These are phyloP conservation scores for Onychostoma macrolepis DNA, from an alignment of 2,113 vertebrate species.

Conservation along the genomic window DNA sequence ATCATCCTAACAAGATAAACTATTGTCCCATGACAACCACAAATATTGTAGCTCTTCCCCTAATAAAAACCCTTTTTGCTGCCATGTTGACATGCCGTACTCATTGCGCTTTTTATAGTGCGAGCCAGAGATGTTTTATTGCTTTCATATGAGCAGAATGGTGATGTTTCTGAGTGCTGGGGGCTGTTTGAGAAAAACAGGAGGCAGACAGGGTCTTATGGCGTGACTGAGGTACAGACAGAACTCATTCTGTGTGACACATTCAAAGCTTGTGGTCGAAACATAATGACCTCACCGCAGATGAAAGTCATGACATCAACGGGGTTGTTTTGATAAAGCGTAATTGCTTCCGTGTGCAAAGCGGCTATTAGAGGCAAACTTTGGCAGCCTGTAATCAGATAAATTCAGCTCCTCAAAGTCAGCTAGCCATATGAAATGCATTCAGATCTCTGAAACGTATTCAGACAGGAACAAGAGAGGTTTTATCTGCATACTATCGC, in stretches of 20 bases:
- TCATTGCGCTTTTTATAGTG: slow-evolving; percentile 22
- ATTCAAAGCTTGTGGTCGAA: slow-evolving; percentile 59
- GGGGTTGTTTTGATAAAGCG: slow-evolving; percentile 68
- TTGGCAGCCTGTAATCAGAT: slow-evolving; percentile 62
- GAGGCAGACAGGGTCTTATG: slow-evolving; percentile 45
- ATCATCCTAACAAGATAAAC: slow-evolving; percentile 36
- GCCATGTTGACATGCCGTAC: slow-evolving; percentile 22
- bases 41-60: slow-evolving; percentile 10
- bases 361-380: slow-evolving; percentile 59
- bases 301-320: slow-evolving; percentile 70
- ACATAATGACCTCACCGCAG: slow-evolving; percentile 62
- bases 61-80: slow-evolving; percentile 12
- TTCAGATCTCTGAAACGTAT: slow-evolving; percentile 10
- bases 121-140: slow-evolving; percentile 47
- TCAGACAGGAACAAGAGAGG: background rate
- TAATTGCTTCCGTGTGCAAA: slow-evolving; percentile 72
- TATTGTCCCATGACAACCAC: slow-evolving; percentile 13
- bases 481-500: slow-evolving; percentile 22
- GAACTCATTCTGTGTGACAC: slow-evolving; percentile 41
- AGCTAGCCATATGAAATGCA: slow-evolving; percentile 20
- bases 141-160: slow-evolving; percentile 66
- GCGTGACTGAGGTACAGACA: slow-evolving; percentile 35
- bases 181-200: slow-evolving; percentile 52
- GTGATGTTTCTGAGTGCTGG: slow-evolving; percentile 61
- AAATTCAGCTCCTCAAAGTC: slow-evolving; percentile 42